A percentile compares a stretch with the other conserved stretches of the same genome.
These are phyloP conservation scores for Carabus problematicus DNA, from an alignment of 2,888 invertebrate genomes.

Conservation along the genomic window DNA sequence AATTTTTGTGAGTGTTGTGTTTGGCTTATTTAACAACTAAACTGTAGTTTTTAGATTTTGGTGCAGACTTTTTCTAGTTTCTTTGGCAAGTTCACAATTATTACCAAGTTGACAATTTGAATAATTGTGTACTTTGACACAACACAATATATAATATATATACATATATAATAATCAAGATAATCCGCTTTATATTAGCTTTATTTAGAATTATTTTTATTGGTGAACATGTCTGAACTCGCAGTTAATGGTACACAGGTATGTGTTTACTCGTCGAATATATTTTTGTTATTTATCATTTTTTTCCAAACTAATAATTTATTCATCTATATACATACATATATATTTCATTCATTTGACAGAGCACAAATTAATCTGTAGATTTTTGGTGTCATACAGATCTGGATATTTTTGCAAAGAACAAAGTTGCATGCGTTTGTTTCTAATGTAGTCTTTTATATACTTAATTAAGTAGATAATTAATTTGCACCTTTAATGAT, in stretches of 20 bases:
- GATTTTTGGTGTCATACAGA: neutral
- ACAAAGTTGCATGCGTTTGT: neutral
- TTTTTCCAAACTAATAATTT: neutral
- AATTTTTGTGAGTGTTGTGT: conserved; percentile 57
- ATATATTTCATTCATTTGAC: no score
- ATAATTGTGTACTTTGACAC: neutral
- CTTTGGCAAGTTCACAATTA: neutral
- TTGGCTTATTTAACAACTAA: conserved; percentile 27
- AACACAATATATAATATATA: neutral
- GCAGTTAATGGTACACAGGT: no score
- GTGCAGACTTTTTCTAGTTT: neutral
- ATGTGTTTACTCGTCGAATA: neutral
- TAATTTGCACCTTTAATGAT: no score
- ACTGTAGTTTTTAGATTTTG: conserved; percentile 18
- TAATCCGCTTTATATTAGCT: neutral
- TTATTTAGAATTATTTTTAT: neutral
- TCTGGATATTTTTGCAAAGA: neutral
- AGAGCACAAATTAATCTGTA: no score
- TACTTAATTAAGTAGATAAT: neutral
- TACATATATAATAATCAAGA: neutral
- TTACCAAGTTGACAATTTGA: neutral
- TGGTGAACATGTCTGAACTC: neutral
- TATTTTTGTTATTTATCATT: neutral
- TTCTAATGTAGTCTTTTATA: neutral
- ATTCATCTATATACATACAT: no score